Percentiles rank a stretch among this genome's conserved stretches.
Conservation (phyloP, 1,140 invertebrate genomes). For the Ceratosolen solmsi region DNA sequence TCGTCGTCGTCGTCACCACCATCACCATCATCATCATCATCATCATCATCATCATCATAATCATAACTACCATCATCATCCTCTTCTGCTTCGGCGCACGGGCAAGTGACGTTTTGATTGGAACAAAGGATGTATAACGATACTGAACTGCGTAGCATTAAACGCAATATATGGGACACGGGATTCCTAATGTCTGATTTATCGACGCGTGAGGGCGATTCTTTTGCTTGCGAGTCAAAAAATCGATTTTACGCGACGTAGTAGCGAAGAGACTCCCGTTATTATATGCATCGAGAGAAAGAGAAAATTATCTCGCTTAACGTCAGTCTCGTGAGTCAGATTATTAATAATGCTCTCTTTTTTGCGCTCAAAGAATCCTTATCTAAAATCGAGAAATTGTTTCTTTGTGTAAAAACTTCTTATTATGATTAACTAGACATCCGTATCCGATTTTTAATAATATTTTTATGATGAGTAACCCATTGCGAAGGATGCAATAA, state of each 20-base stretch:
- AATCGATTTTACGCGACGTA: slow-evolving; percentile 1
- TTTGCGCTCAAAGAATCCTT: neutral
- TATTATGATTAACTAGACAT: slow-evolving; percentile 16
- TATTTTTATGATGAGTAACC: slow-evolving; percentile 24
- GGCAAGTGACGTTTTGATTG: neutral
- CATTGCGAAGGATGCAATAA: neutral
- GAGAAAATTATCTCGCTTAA: slow-evolving; percentile 26
- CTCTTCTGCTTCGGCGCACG: too few species aligned
- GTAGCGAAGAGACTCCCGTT: neutral
- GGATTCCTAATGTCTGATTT: slow-evolving; percentile 24
- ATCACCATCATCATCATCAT: too few species aligned
- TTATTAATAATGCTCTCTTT: slow-evolving; percentile 49
- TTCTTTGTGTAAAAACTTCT: slow-evolving; percentile 48
- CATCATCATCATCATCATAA: too few species aligned
- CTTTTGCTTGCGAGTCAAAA: neutral
- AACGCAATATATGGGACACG: slow-evolving; percentile 12
- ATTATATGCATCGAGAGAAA: neutral
- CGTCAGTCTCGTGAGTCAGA: slow-evolving; percentile 44
- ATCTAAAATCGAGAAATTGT: slow-evolving; percentile 44
- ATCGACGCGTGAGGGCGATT: slow-evolving; percentile 12
- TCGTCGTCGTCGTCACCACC: neutral
- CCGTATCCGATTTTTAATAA: slow-evolving; percentile 46
- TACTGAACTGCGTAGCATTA: slow-evolving; percentile 35
- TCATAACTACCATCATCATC: too few species aligned
- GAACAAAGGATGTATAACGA: slow-evolving; percentile 38